A percentile compares a stretch with the other conserved stretches of the same genome.
These are phyloP conservation scores for Callospermophilus lateralis DNA, from an alignment of 2,113 vertebrate species.

Conservation along the genomic window DNA sequence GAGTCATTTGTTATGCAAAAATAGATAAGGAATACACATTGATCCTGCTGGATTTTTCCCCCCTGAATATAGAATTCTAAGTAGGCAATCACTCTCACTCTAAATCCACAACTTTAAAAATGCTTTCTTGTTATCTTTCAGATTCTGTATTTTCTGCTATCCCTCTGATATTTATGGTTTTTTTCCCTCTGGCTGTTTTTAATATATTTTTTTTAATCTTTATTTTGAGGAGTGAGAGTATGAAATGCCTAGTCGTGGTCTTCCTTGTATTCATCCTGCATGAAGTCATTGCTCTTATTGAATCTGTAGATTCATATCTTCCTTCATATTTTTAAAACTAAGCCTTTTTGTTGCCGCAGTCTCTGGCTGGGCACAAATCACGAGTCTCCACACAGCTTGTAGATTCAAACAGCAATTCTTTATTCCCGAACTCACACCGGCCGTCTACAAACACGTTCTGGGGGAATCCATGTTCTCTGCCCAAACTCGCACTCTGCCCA, in stretches of 20 bases:
- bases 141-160: background rate
- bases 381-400: too few relatives aligned
- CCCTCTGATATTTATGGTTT: background rate
- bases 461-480: too few relatives aligned
- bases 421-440: too few relatives aligned
- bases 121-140: background rate
- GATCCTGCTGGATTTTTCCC: background rate
- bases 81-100: background rate
- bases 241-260: background rate
- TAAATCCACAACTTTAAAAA: background rate
- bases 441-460: too few relatives aligned
- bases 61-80: background rate
- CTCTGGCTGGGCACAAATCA: too few relatives aligned
- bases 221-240: background rate
- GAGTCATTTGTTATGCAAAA: background rate
- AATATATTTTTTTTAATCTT: background rate
- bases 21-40: background rate
- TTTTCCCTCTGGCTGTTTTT: background rate
- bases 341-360: too few relatives aligned
- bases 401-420: too few relatives aligned
- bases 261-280: background rate
- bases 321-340: background rate
- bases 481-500: too few relatives aligned
- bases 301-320: background rate
- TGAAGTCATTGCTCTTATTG: background rate